phyloP scores from a whole-genome alignment of 2,888 invertebrate species.

The Metacarcinus magister region DNA sequence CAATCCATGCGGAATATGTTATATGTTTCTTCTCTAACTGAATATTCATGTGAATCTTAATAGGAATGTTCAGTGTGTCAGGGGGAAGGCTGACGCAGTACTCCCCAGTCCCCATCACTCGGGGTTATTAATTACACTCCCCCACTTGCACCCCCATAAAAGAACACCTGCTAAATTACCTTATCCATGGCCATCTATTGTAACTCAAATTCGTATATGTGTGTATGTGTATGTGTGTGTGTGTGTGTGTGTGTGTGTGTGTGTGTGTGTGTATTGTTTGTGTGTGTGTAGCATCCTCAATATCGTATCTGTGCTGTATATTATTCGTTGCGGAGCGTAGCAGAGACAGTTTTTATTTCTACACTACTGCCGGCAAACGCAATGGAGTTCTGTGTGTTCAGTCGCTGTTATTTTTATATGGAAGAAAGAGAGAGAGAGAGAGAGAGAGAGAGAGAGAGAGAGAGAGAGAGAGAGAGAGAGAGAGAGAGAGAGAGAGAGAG shows the following conservation, averaged over 20 bases:
- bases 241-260: background rate
- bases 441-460: too few relatives aligned
- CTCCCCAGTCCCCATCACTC: background rate
- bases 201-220: background rate
- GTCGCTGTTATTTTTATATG: too few relatives aligned
- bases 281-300: background rate
- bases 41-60: slow-evolving; percentile 30
- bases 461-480: too few relatives aligned
- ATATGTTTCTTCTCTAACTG: background rate
- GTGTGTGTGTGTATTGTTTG: too few relatives aligned
- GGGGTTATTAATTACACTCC: background rate
- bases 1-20: background rate
- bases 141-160: background rate
- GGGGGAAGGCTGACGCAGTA: background rate
- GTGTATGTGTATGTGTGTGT: background rate
- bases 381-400: background rate
- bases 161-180: background rate
- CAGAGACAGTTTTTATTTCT: too few relatives aligned
- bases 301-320: background rate
- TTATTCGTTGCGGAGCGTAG: too few relatives aligned
- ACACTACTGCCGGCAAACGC: too few relatives aligned
- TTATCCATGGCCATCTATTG: background rate
- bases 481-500: too few relatives aligned
- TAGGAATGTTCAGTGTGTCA: slow-evolving; percentile 9
- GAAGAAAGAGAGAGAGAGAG: too few relatives aligned